phyloP scores from a whole-genome alignment of 2,888 invertebrate species.

The Ametastegia equiseti region DNA sequence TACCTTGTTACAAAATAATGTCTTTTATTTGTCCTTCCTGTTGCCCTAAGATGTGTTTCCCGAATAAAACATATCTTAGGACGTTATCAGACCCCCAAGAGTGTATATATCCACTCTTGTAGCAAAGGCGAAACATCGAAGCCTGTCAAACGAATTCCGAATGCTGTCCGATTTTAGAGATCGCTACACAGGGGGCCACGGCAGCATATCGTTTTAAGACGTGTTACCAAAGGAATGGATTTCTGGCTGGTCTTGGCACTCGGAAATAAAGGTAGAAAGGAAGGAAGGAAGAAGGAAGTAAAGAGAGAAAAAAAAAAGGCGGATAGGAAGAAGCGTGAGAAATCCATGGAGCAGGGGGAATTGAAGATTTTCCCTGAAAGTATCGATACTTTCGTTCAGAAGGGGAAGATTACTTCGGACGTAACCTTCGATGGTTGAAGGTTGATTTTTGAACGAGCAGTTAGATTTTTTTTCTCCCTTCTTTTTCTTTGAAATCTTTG shows the following conservation, averaged over 20 bases:
- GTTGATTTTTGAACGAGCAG: slow-evolving; percentile 10
- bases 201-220: slow-evolving; percentile 32
- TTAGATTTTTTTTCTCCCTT: not conserved
- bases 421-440: not conserved
- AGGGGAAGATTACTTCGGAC: slow-evolving; percentile 12
- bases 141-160: slow-evolving; percentile 30
- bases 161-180: slow-evolving; percentile 29
- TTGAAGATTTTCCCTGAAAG: slow-evolving; percentile 32
- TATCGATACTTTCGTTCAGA: not conserved
- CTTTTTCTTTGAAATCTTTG: not conserved
- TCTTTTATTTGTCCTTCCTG: not conserved
- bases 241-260: not conserved
- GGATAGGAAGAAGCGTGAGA: not conserved
- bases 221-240: slow-evolving; percentile 36
- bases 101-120: not conserved
- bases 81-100: not conserved
- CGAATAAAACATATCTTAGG: not conserved
- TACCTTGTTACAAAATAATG: slow-evolving; percentile 1
- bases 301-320: not conserved
- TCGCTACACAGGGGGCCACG: slow-evolving; percentile 6
- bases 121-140: slow-evolving; percentile 9
- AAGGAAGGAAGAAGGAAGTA: not conserved
- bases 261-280: not conserved
- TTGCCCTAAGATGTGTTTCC: no score
- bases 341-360: slow-evolving; percentile 33